Conservation (phyloP, 2,113 vertebrate genomes). For the Takifugu flavidus region DNA sequence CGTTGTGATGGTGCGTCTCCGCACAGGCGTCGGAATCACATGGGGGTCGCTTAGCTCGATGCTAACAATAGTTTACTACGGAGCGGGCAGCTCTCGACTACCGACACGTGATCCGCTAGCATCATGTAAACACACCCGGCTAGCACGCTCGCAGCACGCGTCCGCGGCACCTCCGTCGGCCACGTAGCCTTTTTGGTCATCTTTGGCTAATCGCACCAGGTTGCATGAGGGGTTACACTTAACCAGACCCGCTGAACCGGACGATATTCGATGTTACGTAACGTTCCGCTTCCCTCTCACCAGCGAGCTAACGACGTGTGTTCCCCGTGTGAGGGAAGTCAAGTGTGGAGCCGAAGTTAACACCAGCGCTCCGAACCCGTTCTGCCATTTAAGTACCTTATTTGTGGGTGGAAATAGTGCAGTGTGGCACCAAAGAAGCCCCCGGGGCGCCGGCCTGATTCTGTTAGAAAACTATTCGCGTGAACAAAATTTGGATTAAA, state of each 20-base stretch:
- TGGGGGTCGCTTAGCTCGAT: conserved; percentile 51
- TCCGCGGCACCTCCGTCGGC: neutral
- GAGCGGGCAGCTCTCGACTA: conserved; percentile 1
- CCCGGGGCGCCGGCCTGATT: too few species aligned
- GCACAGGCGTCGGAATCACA: conserved; percentile 6
- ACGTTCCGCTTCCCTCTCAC: neutral
- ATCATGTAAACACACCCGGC: conserved; percentile 63
- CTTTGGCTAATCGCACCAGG: too few species aligned
- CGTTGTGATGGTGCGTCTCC: neutral
- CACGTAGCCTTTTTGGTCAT: too few species aligned
- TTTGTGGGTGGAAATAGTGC: too few species aligned
- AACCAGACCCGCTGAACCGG: rapidly evolving
- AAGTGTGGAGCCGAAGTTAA: conserved; percentile 4
- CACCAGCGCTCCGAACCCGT: neutral
- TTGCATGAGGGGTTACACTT: neutral
- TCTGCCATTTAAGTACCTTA: too few species aligned
- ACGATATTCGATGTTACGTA: neutral
- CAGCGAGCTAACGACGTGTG: conserved; percentile 12
- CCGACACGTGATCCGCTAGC: conserved; percentile 57
- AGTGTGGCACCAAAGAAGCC: too few species aligned
- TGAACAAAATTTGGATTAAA: too few species aligned
- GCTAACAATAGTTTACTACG: conserved; percentile 62
- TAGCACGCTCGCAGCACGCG: conserved; percentile 23
- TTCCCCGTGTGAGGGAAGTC: neutral
- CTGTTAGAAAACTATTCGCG: too few species aligned